phyloP scores from a whole-genome alignment of 2,888 invertebrate genomes.

The Heliconius erato region DNA sequence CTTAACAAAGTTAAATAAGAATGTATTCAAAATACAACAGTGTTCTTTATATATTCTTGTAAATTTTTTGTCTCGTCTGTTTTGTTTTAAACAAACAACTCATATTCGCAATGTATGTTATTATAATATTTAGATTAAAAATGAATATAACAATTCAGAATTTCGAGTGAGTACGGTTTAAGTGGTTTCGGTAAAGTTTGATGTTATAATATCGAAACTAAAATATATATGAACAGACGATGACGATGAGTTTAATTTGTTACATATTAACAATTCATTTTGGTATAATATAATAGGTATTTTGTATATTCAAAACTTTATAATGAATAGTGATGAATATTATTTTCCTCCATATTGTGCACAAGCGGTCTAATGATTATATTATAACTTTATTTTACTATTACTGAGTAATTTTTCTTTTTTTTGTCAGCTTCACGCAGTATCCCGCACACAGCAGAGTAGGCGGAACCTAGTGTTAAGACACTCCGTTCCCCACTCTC shows the following conservation, averaged over 20 bases:
- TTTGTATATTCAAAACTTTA: constrained; percentile 1
- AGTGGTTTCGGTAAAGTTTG: constrained; percentile 16
- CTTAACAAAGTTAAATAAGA: neutral
- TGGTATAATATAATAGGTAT: neutral
- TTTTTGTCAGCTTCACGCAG: too few relatives aligned
- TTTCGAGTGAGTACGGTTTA: neutral
- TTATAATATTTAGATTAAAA: constrained; percentile 16
- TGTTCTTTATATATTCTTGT: neutral
- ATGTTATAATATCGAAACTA: constrained; percentile 10
- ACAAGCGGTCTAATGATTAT: neutral
- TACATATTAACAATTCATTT: constrained; percentile 6
- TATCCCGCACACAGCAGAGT: too few relatives aligned
- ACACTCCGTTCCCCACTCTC: too few relatives aligned
- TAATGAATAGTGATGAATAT: neutral
- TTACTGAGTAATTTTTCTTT: too few relatives aligned
- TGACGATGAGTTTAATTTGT: constrained; percentile 12
- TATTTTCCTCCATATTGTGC: neutral
- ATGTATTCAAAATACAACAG: neutral
- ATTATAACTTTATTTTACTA: neutral
- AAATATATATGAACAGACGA: constrained; percentile 24
- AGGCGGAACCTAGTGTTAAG: too few relatives aligned
- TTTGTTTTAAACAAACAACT: neutral
- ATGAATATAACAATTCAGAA: neutral
- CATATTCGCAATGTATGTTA: neutral
- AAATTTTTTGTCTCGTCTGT: neutral